Conservation (phyloP, 2,797 vertebrate species). For the Pseudomugil tenellus region DNA sequence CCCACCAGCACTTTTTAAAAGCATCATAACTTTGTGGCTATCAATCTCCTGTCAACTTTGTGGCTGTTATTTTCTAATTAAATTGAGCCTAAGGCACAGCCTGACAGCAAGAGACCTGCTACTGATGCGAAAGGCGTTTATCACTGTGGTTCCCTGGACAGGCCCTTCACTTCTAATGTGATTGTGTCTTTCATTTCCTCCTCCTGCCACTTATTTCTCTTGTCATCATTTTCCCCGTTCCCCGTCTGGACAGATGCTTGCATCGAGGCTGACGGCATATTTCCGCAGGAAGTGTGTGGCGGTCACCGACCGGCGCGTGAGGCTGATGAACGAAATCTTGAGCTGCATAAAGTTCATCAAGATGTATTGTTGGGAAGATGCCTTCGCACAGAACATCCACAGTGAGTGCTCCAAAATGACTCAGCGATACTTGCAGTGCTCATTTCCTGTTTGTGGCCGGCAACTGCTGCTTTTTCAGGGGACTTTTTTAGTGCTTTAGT, state of each 20-base stretch:
- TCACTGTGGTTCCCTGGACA: constrained; percentile 55
- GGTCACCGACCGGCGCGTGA: constrained; percentile 85
- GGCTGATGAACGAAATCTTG: constrained; percentile 88
- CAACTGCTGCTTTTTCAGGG: neutral
- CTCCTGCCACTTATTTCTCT: constrained; percentile 62
- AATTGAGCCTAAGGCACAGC: constrained; percentile 41
- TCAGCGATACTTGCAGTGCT: constrained; percentile 16
- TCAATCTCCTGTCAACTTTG: constrained; percentile 56
- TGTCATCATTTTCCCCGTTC: constrained; percentile 63
- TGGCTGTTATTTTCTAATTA: constrained; percentile 57
- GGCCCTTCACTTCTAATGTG: constrained; percentile 63
- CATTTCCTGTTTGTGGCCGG: constrained; percentile 36
- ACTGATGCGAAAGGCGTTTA: constrained; percentile 68
- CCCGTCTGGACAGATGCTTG: constrained; percentile 82
- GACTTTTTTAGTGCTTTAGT: constrained; percentile 19
- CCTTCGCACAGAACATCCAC: constrained; percentile 83
- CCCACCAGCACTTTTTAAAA: constrained; percentile 44
- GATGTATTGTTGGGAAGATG: constrained; percentile 89
- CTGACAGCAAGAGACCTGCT: constrained; percentile 53
- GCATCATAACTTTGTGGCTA: constrained; percentile 36
- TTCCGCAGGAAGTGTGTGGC: constrained; percentile 85
- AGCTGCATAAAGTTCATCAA: constrained; percentile 89
- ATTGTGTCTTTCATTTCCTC: constrained; percentile 81
- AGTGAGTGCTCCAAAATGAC: constrained; percentile 76
- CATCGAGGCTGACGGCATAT: constrained; percentile 85